Conservation (phyloP, 2,888 invertebrate genomes). For the Panzeria rudis region DNA sequence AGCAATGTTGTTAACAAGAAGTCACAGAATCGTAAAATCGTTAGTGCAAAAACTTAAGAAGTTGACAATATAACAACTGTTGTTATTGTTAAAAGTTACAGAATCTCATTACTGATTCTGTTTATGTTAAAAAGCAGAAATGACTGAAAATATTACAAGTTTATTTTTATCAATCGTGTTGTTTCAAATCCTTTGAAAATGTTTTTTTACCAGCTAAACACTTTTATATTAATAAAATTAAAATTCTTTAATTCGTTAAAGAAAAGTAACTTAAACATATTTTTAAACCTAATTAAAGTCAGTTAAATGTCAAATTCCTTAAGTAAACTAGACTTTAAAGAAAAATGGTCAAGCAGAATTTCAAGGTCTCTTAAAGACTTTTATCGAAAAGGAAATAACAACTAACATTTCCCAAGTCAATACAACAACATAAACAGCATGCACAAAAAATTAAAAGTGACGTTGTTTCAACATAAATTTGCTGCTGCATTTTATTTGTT, state of each 20-base stretch:
- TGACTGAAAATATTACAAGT: too few relatives aligned
- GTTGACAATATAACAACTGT: too few relatives aligned
- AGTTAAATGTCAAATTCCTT: constrained; percentile 57
- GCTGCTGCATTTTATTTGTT: constrained; percentile 33
- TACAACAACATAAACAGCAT: background rate
- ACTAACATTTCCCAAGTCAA: constrained; percentile 58
- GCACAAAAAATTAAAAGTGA: constrained; percentile 3
- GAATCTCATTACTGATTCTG: too few relatives aligned
- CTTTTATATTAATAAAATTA: too few relatives aligned
- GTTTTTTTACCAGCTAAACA: too few relatives aligned
- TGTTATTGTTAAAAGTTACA: too few relatives aligned
- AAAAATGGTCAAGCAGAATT: constrained; percentile 5
- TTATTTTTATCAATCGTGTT: too few relatives aligned
- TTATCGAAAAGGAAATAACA: constrained; percentile 64
- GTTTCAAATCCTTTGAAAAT: too few relatives aligned
- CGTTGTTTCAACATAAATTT: constrained; percentile 56
- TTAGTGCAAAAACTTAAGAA: too few relatives aligned
- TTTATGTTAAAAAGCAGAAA: too few relatives aligned
- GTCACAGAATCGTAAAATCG: too few relatives aligned
- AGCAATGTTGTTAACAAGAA: too few relatives aligned
- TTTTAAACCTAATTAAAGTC: constrained; percentile 9
- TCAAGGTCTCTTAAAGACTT: constrained; percentile 59
- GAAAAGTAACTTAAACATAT: background rate
- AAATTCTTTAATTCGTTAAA: background rate
- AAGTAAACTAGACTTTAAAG: constrained; percentile 19